phyloP scores from a whole-genome alignment of 2,113 vertebrate species.

The Leucosticte australis region DNA sequence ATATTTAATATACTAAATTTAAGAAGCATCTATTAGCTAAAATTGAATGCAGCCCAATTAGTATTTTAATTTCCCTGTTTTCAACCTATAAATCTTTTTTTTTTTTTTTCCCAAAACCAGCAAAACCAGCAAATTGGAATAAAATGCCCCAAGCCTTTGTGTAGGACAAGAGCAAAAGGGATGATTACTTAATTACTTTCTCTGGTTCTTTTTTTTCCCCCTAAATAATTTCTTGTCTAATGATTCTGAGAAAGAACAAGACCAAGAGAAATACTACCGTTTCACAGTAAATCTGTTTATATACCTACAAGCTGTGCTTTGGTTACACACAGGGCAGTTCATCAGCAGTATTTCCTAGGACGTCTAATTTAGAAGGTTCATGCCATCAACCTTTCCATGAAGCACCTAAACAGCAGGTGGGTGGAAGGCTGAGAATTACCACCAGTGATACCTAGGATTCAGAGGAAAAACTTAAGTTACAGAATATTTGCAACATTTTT shows the following conservation, averaged over 20 bases:
- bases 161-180: not conserved
- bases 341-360: not conserved
- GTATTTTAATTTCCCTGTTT: not conserved
- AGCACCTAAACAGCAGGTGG: not conserved
- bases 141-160: not conserved
- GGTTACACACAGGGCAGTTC: not conserved
- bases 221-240: not conserved
- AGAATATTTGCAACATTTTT: not conserved
- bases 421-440: not conserved
- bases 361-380: not conserved
- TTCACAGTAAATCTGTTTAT: not conserved
- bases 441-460: not conserved
- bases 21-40: not conserved
- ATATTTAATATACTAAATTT: not conserved
- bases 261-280: not conserved
- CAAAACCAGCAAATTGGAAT: not conserved
- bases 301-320: not conserved
- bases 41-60: not conserved
- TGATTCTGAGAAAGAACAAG: not conserved
- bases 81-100: not conserved
- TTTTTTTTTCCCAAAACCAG: not conserved
- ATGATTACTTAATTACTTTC: not conserved
- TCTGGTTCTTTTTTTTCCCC: accelerated
- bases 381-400: not conserved
- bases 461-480: not conserved